These are phyloP conservation scores for Antedon mediterranea DNA, from an alignment of 53 echinoderm and acorn worm genomes.

Conservation along the genomic window DNA sequence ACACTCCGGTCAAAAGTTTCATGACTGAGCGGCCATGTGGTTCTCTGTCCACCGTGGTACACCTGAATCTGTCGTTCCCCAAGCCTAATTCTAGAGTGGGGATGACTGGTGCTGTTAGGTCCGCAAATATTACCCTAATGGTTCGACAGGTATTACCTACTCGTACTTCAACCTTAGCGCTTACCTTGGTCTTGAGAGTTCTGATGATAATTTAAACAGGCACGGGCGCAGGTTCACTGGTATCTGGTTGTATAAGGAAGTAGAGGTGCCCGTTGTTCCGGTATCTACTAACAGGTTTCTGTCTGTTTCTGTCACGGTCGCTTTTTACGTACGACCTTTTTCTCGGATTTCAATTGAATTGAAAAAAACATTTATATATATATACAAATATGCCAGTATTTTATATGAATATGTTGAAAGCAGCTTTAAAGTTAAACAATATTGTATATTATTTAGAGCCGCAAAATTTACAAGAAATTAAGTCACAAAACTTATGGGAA, in stretches of 20 bases:
- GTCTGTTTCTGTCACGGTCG: constrained; percentile 5
- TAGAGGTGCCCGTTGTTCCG: constrained; percentile 31
- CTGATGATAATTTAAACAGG: neutral
- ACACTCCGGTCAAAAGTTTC: neutral
- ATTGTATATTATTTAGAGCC: too few species aligned
- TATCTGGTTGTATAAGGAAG: constrained; percentile 7
- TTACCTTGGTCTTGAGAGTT: constrained; percentile 10
- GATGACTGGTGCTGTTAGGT: constrained; percentile 19
- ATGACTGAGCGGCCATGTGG: too few species aligned
- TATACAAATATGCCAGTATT: too few species aligned
- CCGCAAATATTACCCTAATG: constrained; percentile 21
- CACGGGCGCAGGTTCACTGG: constrained; percentile 6
- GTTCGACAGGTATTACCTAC: constrained; percentile 10
- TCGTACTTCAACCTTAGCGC: constrained; percentile 7
- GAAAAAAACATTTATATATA: too few species aligned
- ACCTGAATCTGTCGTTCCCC: constrained; percentile 7
- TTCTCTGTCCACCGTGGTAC: neutral
- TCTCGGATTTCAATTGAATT: too few species aligned
- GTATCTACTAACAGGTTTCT: constrained; percentile 34
- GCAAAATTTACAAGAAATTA: too few species aligned
- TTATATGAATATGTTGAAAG: too few species aligned
- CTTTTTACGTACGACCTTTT: constrained; percentile 26
- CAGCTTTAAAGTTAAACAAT: too few species aligned
- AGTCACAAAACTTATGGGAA: too few species aligned
- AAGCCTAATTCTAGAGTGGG: neutral